These are phyloP conservation scores for Formicarius rufipectus DNA, from an alignment of 2,113 vertebrate species.

Conservation along the genomic window DNA sequence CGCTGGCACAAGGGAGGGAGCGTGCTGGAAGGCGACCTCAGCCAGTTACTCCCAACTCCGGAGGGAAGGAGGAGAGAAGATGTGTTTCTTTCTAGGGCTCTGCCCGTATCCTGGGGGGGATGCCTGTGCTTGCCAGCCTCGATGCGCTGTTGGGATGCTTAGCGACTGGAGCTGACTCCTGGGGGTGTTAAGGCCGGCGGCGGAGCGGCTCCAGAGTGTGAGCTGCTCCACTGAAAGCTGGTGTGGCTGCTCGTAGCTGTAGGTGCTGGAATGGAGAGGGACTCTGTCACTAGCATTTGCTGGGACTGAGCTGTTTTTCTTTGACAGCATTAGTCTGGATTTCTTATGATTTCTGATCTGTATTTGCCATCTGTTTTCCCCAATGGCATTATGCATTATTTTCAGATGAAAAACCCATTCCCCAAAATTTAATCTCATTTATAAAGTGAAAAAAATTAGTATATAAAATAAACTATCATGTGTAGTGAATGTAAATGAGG, in stretches of 20 bases:
- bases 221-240: not conserved
- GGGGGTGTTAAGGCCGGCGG: not conserved
- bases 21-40: not conserved
- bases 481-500: slow-evolving; percentile 9
- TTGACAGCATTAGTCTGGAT: not conserved
- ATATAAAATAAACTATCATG: not conserved
- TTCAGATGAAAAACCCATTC: not conserved
- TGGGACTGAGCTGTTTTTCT: not conserved
- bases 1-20: not conserved
- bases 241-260: not conserved
- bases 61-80: not conserved
- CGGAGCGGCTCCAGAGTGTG: not conserved
- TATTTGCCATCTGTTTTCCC: slow-evolving; percentile 37
- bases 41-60: not conserved
- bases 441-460: slow-evolving; percentile 12
- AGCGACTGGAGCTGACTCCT: fast-evolving
- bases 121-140: not conserved
- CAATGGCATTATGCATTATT: not conserved
- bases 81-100: not conserved
- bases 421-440: slow-evolving; percentile 37
- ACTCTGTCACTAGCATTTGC: not conserved
- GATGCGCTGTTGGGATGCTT: fast-evolving
- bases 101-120: not conserved
- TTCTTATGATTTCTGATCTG: slow-evolving; percentile 8
- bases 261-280: not conserved